A percentile compares a stretch with the other conserved stretches of the same genome.
phyloP scores from a whole-genome alignment of 2,888 invertebrate species.

The Leptopilina drosophilae region DNA sequence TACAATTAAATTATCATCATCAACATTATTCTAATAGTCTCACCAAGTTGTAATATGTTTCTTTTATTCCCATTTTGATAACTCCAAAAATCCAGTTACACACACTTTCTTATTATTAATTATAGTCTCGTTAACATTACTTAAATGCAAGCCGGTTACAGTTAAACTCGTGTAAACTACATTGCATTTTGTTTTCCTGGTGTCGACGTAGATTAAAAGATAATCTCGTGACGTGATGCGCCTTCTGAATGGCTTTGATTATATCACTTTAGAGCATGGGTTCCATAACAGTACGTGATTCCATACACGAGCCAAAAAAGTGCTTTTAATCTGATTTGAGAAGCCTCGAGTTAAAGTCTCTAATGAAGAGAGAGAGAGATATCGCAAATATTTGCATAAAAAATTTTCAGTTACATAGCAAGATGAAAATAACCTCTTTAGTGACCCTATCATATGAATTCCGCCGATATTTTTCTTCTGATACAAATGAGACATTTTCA shows the following conservation, averaged over 20 bases:
- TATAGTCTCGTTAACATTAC: constrained; percentile 31
- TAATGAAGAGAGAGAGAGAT: constrained; percentile 18
- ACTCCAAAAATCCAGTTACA: constrained; percentile 7
- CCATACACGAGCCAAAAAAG: constrained; percentile 19
- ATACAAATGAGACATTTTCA: background rate
- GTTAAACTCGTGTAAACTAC: constrained; percentile 26
- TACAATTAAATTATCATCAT: background rate
- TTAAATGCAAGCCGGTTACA: constrained; percentile 18
- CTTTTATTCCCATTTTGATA: background rate
- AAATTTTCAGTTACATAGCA: background rate
- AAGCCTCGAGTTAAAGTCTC: constrained; percentile 6
- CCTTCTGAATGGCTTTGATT: constrained; percentile 35
- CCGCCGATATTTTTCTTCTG: background rate
- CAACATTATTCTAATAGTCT: background rate
- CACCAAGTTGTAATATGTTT: background rate
- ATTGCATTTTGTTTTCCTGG: constrained; percentile 31
- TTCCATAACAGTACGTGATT: constrained; percentile 28
- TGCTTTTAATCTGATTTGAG: constrained; percentile 12
- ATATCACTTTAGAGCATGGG: constrained; percentile 27
- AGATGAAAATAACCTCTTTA: constrained; percentile 16
- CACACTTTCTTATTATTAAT: constrained; percentile 19
- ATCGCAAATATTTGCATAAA: constrained; percentile 8
- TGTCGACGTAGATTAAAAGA: constrained; percentile 36
- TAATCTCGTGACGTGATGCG: constrained; percentile 18
- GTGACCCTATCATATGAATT: background rate